Percentiles rank a stretch among this genome's conserved stretches.
Conservation (phyloP, 2,797 vertebrate species). For the Mycteria americana region DNA sequence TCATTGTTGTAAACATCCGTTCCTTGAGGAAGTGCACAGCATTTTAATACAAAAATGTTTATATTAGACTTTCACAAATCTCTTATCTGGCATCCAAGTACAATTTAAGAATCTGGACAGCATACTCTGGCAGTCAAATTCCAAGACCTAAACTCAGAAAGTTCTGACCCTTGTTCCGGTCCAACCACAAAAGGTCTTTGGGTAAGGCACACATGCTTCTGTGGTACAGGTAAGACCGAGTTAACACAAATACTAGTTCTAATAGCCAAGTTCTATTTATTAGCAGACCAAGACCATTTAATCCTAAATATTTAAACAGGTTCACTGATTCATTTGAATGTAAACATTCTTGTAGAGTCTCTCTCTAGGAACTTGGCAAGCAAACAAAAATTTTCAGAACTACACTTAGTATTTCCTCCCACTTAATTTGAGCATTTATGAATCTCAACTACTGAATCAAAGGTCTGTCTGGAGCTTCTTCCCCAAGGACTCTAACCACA, state of each 20-base stretch:
- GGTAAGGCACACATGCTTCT: not conserved
- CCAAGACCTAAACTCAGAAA: not conserved
- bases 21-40: not conserved
- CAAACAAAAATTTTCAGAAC: slow-evolving; percentile 5
- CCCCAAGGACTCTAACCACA: not conserved
- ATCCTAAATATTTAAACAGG: not conserved
- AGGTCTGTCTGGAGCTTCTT: not conserved
- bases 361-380: slow-evolving; percentile 43
- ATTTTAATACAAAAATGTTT: not conserved
- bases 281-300: not conserved
- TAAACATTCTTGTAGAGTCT: not conserved
- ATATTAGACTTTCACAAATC: not conserved
- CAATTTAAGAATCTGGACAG: not conserved
- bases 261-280: not conserved
- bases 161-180: not conserved
- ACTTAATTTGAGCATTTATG: not conserved
- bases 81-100: not conserved
- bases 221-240: not conserved
- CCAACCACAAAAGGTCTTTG: not conserved
- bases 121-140: not conserved
- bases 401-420: slow-evolving; percentile 10
- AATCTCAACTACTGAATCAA: not conserved
- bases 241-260: not conserved
- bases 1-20: not conserved
- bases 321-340: not conserved